Base-by-base conservation (phyloP, 2,113 vertebrate species). In the Plectropomus leopardus region DNA sequence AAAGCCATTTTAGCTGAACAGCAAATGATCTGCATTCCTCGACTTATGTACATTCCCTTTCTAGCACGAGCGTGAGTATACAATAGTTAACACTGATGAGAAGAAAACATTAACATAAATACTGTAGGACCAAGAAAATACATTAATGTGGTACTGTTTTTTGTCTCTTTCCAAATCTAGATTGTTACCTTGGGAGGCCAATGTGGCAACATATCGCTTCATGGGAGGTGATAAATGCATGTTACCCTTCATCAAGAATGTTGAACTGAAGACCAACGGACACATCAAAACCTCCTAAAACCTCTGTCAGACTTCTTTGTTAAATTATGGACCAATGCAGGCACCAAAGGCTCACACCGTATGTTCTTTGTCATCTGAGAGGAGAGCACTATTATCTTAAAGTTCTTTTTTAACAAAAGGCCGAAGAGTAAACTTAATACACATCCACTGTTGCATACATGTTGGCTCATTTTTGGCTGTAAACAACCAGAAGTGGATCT, bases 171-270 rank as follows among this genome's bases (percentile, higher is more conserved):
- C 50, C 15, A 47, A 47, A 4, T 19, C 24, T 67, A 95, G 93
- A 50, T 40, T 94, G 50, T 57, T 95, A 7, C 94, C 93, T 6
- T 93, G 93, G 93, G 92, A 93, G 1, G 90, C 92, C 15, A 94
- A 92, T 30, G 70, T 93, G 30, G 92, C 82, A 9, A 90, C 91
- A 0, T 95, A 95, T 80, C 88, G 93, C 66, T 95, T 94, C 80
- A 91, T 93, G 91, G 93, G 94, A 54, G 92, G 88, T 0, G 93
- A 94, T 81, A 95, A 90, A 81, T 95, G 93, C 83, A 94, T 94
- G 94, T 58, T 94, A 11, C 92, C 94, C 14, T 95, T 95, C 89
- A 92, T 95, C 80, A 92, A 91, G 66, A 88, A 88, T 1, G 58
- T 69, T 15, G 92, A 93, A 81, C 73, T 83, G 70, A 93, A 89